Evolutionary conservation across 2,113 vertebrate genomes (phyloP), one percentile per base, ranked within the genome.

Genomic region (Neolamprologus sp.): DNA sequence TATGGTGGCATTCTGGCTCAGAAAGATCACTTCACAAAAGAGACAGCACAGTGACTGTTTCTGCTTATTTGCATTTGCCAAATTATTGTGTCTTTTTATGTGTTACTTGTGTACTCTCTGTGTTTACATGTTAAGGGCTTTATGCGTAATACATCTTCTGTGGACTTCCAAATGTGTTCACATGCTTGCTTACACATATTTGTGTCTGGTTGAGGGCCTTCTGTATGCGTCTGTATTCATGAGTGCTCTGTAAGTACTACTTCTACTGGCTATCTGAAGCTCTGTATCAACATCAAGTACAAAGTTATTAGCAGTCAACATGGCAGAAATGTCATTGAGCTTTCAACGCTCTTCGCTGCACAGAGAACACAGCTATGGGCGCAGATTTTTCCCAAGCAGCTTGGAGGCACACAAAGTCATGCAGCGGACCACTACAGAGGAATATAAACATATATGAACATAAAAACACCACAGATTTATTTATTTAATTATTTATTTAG

Each of bases 321-420:
- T 89, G 54, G 82, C 80, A 87, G 87, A 90, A 84, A 85, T 85
- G 88, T 87, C 87, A 88, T 6, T 78, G 82, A 83, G 89, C 82
- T 88, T 87, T 85, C 58, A 81, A 80, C 45, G 87, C 47, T 85
- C 80, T 73, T 63, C 23, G 11, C 63, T 28, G 47, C 75, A 80
- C 85, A 82, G 65, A 45, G 57, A 78, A 78, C 54, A 82, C 23
- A 65, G 84, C 75, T 81, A 11, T 6, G 51, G 40, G 83, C 6
- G 1, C 23, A 33, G 17, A 57, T 31, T 75, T 40, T 71, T 51
- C 49, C 57, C 35, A 68, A 42, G 19, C 33, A 58, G 51, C 42
- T 49, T 78, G 55, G n/a, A 21, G 71, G 6, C 71, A 78, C 26
- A 28, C 23, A 49, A 7, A 49, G 3, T 31, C 23, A 19, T 28